Evolutionary conservation across 2,888 invertebrate species (phyloP).

Genomic region (Drosophila cognata): DNA sequence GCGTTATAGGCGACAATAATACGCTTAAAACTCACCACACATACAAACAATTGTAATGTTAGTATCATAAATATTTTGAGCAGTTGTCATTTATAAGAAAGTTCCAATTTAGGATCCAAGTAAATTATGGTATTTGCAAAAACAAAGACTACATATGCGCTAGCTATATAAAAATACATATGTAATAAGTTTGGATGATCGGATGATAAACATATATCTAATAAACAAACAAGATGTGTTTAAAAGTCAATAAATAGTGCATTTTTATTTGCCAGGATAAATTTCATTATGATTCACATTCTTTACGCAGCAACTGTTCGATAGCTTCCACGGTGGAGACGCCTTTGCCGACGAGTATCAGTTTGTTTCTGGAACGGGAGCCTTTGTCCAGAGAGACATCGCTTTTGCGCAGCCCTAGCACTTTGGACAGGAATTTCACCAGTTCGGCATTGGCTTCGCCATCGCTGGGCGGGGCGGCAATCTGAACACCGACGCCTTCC

Average conservation of each 20-base stretch:
- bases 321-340: slow-evolving; percentile 85
- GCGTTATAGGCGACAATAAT: slow-evolving; percentile 70
- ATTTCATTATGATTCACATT: slow-evolving; percentile 60
- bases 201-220: slow-evolving; percentile 50
- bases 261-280: slow-evolving; percentile 3
- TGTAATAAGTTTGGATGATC: slow-evolving; percentile 68
- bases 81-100: slow-evolving; percentile 70
- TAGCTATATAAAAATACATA: slow-evolving; percentile 53
- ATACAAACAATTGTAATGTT: slow-evolving; percentile 34
- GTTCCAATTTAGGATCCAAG: slow-evolving; percentile 74
- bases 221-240: slow-evolving; percentile 54
- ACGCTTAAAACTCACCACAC: slow-evolving; percentile 54
- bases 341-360: slow-evolving; percentile 85
- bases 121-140: slow-evolving; percentile 65
- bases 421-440: slow-evolving; percentile 89
- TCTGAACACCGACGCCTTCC: slow-evolving; percentile 90
- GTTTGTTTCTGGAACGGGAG: slow-evolving; percentile 87
- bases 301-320: slow-evolving; percentile 84
- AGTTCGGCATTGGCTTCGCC: slow-evolving; percentile 93
- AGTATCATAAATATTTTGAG: slow-evolving; percentile 42
- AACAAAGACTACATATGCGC: slow-evolving; percentile 61
- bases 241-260: slow-evolving; percentile 37
- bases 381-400: slow-evolving; percentile 89
- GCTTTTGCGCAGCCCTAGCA: slow-evolving; percentile 90
- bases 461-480: slow-evolving; percentile 92